Evolutionary conservation across 1,140 invertebrate genomes (phyloP).

Genomic region (Bactericera cockerelli): DNA sequence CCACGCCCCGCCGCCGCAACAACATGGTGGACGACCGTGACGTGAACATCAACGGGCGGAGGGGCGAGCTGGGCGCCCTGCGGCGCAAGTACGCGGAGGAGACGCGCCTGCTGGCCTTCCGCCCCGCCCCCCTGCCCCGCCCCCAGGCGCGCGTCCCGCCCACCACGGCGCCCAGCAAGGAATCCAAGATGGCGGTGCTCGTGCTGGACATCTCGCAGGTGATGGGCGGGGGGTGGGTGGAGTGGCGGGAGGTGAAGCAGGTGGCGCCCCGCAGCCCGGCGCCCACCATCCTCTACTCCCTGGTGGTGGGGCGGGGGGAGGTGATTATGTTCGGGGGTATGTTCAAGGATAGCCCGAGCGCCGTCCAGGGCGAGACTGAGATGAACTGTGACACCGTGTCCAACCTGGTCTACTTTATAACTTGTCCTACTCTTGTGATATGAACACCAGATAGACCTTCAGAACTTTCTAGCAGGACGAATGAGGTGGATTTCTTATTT

Average conservation of each 20-base stretch:
- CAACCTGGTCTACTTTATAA: background rate
- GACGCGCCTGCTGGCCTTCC: too few relatives aligned
- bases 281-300: constrained; percentile 75
- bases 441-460: background rate
- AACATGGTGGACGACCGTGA: constrained; percentile 35
- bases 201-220: constrained; percentile 70
- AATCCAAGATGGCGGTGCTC: constrained; percentile 49
- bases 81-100: background rate
- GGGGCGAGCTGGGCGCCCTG: constrained; percentile 30
- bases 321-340: constrained; percentile 90
- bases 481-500: too few relatives aligned
- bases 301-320: constrained; percentile 78
- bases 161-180: background rate
- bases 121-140: background rate
- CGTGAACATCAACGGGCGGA: constrained; percentile 53
- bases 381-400: constrained; percentile 3
- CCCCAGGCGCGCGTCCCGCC: constrained; percentile 33
- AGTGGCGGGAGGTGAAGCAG: constrained; percentile 58
- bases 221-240: constrained; percentile 36
- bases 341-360: constrained; percentile 43
- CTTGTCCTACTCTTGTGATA: background rate
- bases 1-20: constrained; percentile 8
- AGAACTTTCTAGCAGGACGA: too few relatives aligned
- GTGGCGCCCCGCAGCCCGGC: constrained; percentile 53
- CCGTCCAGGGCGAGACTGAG: constrained; percentile 2